phyloP scores from a whole-genome alignment of 2,888 invertebrate genomes.

The Melanophora roralis region DNA sequence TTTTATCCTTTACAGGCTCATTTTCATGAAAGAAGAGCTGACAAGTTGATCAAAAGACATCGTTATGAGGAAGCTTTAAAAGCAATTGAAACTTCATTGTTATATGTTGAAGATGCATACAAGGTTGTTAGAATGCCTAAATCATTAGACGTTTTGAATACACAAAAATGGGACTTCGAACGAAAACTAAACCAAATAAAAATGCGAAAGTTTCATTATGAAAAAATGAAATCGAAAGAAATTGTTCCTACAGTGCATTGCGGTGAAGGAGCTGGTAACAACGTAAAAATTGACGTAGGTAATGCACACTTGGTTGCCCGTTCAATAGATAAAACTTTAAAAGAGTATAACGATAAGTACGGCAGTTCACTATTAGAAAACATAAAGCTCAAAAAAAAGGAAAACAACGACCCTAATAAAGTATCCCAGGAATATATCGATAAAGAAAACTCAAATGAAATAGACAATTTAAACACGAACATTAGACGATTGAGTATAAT shows the following conservation, averaged over 20 bases:
- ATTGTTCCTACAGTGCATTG: conserved; percentile 63
- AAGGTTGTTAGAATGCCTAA: conserved; percentile 70
- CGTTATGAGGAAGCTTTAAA: conserved; percentile 75
- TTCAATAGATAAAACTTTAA: conserved; percentile 74
- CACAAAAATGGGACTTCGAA: conserved; percentile 72
- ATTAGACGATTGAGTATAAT: conserved; percentile 24
- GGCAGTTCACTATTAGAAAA: conserved; percentile 61
- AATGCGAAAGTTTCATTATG: conserved; percentile 72
- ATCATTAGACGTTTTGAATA: conserved; percentile 71
- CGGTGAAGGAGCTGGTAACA: conserved; percentile 1
- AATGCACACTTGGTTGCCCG: conserved; percentile 72
- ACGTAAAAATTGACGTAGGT: conserved; percentile 42
- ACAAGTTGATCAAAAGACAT: conserved; percentile 71
- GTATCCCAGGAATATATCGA: neutral
- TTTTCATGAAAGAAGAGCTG: conserved; percentile 75
- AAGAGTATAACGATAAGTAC: conserved; percentile 73
- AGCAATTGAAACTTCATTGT: conserved; percentile 72
- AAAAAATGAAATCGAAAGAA: conserved; percentile 69
- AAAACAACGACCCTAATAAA: conserved; percentile 44
- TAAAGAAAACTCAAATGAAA: conserved; percentile 1
- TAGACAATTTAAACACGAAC: conserved; percentile 19
- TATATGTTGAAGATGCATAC: conserved; percentile 73
- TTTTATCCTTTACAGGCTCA: conserved; percentile 75
- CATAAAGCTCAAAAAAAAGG: conserved; percentile 35
- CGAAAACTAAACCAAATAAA: conserved; percentile 73